Conservation (phyloP, 2,113 vertebrate genomes). For the Aleadryas rufinucha region DNA sequence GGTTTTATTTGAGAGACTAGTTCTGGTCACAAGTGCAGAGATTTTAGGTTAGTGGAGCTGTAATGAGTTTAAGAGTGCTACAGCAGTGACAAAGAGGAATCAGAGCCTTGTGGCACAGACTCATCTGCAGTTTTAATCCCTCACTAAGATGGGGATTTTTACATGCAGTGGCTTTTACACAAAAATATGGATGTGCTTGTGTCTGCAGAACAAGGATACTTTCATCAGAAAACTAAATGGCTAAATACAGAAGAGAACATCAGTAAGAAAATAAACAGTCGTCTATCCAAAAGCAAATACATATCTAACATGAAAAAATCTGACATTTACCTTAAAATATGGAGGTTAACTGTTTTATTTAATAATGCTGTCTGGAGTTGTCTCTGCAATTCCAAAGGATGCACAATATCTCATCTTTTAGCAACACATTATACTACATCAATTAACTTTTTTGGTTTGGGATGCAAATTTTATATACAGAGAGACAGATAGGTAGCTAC, state of each 20-base stretch:
- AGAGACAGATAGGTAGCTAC: neutral
- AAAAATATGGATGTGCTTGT: neutral
- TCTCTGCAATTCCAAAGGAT: neutral
- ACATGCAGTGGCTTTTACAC: neutral
- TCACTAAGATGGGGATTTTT: neutral
- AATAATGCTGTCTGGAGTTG: neutral
- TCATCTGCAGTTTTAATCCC: neutral
- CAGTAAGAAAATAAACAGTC: neutral
- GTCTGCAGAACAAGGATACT: neutral
- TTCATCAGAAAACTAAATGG: neutral
- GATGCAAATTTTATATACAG: neutral
- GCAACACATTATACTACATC: neutral
- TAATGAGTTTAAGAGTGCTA: neutral
- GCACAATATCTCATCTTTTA: neutral
- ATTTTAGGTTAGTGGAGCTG: neutral
- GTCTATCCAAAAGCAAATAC: neutral
- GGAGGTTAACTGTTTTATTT: neutral
- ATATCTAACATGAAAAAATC: neutral
- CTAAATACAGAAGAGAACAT: neutral
- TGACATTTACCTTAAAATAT: neutral
- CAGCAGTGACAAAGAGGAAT: neutral
- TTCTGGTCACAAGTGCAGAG: neutral
- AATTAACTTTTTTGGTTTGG: neutral
- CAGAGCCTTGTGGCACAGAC: accelerated
- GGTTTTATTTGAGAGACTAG: neutral